These are phyloP conservation scores for Cardinalis cardinalis DNA, from an alignment of 2,113 vertebrate genomes.

Conservation along the genomic window DNA sequence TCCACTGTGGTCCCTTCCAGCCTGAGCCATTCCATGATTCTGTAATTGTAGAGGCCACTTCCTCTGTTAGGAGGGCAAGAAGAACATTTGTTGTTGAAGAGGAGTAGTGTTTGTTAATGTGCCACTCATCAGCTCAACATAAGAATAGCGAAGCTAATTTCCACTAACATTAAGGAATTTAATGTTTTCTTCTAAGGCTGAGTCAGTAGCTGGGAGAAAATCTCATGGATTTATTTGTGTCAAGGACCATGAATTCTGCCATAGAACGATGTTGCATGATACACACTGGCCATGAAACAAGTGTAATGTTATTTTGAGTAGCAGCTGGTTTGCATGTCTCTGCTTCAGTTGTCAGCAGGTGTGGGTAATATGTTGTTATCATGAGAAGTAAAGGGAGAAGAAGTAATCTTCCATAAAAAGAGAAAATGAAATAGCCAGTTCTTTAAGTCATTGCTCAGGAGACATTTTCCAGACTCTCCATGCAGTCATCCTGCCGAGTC, in stretches of 20 bases:
- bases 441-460: neutral
- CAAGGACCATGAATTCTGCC: neutral
- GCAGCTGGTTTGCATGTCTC: neutral
- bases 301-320: neutral
- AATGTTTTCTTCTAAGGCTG: neutral
- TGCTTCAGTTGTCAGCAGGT: neutral
- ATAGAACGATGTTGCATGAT: neutral
- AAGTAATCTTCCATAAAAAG: neutral
- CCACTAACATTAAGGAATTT: accelerated
- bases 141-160: neutral
- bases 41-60: neutral
- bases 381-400: neutral
- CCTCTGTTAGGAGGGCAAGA: neutral
- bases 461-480: neutral
- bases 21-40: neutral
- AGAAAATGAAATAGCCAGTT: neutral
- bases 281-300: neutral
- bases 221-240: neutral
- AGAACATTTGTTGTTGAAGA: neutral
- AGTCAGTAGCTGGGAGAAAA: neutral
- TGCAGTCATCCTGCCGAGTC: neutral
- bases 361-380: neutral
- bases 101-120: neutral
- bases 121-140: accelerated
- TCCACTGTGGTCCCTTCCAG: neutral